Conservation (phyloP, 2,113 vertebrate genomes). For the Hylia prasina region DNA sequence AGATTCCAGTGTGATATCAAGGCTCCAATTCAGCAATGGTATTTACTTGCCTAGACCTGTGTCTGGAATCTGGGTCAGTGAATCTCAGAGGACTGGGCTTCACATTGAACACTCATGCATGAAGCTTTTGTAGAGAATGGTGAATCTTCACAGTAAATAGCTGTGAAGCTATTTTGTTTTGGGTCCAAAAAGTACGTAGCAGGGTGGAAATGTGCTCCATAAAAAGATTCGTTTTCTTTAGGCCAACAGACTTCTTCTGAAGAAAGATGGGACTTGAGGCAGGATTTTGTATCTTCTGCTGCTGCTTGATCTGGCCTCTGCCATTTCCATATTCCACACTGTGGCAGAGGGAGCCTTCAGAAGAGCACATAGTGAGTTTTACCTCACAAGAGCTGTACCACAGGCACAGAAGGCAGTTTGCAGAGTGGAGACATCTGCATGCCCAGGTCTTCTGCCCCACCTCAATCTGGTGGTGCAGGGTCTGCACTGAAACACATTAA, state of each 20-base stretch:
- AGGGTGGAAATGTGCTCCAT: not conserved
- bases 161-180: not conserved
- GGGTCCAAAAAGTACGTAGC: not conserved
- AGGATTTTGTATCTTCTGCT: not conserved
- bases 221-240: not conserved
- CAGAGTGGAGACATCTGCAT: not conserved
- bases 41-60: not conserved
- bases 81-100: not conserved
- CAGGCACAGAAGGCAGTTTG: not conserved
- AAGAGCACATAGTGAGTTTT: not conserved
- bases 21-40: not conserved
- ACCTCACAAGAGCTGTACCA: not conserved
- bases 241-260: not conserved
- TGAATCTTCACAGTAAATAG: not conserved
- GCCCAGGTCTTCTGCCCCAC: not conserved
- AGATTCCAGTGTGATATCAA: not conserved
- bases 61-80: not conserved
- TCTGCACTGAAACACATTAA: not conserved
- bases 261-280: not conserved
- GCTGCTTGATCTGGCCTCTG: accelerated
- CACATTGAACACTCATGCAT: not conserved
- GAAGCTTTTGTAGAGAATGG: not conserved
- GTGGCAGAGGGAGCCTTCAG: not conserved
- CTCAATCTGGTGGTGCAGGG: not conserved
- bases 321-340: not conserved